A percentile compares a stretch with the other conserved stretches of the same genome.
Conservation (phyloP, 2,113 vertebrate genomes). For the Apeltes quadracus region DNA sequence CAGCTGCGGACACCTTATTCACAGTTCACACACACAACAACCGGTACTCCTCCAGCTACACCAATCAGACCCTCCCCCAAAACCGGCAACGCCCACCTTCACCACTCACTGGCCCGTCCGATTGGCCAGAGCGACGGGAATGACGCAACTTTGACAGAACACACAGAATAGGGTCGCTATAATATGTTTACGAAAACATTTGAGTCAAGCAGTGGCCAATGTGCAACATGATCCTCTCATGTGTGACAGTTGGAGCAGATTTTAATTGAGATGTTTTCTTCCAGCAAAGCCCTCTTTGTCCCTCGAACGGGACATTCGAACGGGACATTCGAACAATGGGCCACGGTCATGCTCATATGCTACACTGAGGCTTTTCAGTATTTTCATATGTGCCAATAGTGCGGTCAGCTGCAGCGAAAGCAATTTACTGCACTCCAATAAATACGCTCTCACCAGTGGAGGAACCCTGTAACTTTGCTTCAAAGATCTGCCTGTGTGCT, state of each 20-base stretch:
- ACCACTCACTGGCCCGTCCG: too few species aligned
- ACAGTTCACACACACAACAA: too few species aligned
- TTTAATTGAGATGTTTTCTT: slow-evolving; percentile 3
- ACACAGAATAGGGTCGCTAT: too few species aligned
- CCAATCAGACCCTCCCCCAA: too few species aligned
- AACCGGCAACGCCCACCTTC: too few species aligned
- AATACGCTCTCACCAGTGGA: slow-evolving; percentile 5
- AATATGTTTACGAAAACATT: not conserved
- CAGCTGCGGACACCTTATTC: too few species aligned
- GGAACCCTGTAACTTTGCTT: slow-evolving; percentile 9
- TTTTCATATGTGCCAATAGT: not conserved
- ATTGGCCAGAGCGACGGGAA: too few species aligned
- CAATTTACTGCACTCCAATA: slow-evolving; percentile 12
- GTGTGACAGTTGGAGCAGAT: not conserved
- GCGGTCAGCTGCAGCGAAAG: slow-evolving; percentile 13
- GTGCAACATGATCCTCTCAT: not conserved
- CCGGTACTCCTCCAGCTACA: too few species aligned
- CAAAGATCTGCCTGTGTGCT: slow-evolving; percentile 19
- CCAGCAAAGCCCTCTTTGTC: not conserved
- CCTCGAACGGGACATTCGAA: too few species aligned
- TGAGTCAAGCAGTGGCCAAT: not conserved
- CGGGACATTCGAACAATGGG: slow-evolving; percentile 22
- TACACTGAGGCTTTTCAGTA: not conserved
- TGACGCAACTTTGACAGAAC: too few species aligned
- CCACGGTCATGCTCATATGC: not conserved